Conservation (phyloP, 37 sponge, comb jelly and placozoan species). For the Beroe ovata region DNA sequence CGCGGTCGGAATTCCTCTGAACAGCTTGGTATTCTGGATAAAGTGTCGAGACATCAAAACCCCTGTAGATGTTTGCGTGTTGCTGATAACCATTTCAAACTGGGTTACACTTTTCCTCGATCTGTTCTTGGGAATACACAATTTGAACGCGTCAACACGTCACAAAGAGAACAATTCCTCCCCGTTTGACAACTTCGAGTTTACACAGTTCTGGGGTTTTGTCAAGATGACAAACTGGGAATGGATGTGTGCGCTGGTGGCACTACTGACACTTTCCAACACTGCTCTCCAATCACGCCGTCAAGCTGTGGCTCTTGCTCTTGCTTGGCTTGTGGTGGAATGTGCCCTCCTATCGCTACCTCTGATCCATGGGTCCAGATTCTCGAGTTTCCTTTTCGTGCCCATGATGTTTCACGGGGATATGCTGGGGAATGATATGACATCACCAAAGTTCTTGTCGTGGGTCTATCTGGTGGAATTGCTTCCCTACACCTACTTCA, state of each 20-base stretch:
- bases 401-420: background rate
- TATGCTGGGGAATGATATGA: background rate
- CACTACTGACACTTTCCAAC: background rate
- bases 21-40: background rate
- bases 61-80: conserved; percentile 6
- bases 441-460: background rate
- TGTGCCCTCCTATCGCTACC: background rate
- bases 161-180: background rate
- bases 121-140: conserved; percentile 7
- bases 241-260: conserved; percentile 2
- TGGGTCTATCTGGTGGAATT: background rate
- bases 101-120: conserved; percentile 27
- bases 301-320: background rate
- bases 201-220: conserved; percentile 42
- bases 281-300: background rate
- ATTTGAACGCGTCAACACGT: background rate
- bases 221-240: background rate
- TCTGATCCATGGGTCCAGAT: background rate
- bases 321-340: background rate
- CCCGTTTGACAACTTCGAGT: background rate
- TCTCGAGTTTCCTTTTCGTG: background rate
- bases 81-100: conserved; percentile 1
- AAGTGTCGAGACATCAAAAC: background rate
- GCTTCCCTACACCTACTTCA: conserved; percentile 13
- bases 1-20: background rate